Evolutionary conservation across 2,888 invertebrate genomes (phyloP).

Genomic region (Eugnorisma glareosa): DNA sequence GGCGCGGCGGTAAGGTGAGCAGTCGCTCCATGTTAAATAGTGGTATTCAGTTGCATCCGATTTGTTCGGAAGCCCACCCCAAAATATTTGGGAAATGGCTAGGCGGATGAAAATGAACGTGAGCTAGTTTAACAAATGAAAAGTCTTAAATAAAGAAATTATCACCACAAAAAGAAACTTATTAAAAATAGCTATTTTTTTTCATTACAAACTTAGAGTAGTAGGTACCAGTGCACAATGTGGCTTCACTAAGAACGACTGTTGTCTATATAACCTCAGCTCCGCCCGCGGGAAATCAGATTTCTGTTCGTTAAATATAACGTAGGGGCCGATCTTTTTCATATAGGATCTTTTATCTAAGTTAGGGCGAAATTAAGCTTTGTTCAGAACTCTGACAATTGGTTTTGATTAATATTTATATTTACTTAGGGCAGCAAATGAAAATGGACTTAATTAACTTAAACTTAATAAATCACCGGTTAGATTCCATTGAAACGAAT

Average conservation of each 20-base stretch:
- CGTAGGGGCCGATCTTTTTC: not conserved
- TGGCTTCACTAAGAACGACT: not conserved
- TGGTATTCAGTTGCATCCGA: not conserved
- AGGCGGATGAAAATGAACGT: not conserved
- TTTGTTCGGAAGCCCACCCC: not conserved
- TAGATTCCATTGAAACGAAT: not conserved
- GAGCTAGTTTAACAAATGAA: not conserved
- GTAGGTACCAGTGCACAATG: not conserved
- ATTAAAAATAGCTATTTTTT: not conserved
- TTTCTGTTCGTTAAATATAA: not conserved
- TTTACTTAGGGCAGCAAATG: no score
- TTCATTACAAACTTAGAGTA: not conserved
- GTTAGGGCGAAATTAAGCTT: not conserved
- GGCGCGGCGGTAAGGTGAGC: not conserved
- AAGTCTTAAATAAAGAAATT: not conserved
- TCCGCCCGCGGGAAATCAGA: conserved; percentile 28
- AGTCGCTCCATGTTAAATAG: not conserved
- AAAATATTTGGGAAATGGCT: not conserved
- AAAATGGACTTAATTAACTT: not conserved
- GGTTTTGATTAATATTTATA: not conserved
- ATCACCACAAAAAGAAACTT: not conserved
- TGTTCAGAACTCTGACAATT: not conserved
- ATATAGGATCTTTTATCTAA: not conserved
- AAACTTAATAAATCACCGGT: not conserved
- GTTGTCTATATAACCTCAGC: not conserved